Evolutionary conservation across 2,113 vertebrate species (phyloP), one percentile per base, ranked within the genome.

Genomic region (Salvelinus sp.): DNA sequence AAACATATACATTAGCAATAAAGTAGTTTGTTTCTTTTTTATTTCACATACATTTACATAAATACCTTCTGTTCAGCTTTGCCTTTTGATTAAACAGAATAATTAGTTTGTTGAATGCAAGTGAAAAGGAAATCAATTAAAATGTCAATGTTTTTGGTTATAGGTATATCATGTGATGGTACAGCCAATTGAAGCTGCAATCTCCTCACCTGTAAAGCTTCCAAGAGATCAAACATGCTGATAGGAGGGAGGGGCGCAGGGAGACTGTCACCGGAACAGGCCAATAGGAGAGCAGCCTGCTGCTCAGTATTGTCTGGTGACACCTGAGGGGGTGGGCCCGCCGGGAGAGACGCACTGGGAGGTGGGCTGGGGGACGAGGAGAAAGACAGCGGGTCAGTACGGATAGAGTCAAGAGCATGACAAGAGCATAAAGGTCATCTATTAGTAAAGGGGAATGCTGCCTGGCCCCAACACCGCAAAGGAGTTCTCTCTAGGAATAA

Each of bases 211-310:
- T 98, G 96, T 71, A 99, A 83, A 0, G 96, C 96, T 90, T 98
- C 97, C 64, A 98, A 93, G 3, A 99, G 95, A 90, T 99, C 98
- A 0, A 95, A 96, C 94, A 97, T 95, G 88, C 91, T 96, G 77
- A 98, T 94, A 0, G 97, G 97, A 0, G 96, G 95, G 44, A 98
- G 89, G 1, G 95, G 91, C 0, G 93, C 92, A 0, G 96, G 95
- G 1, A 96, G 89, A 1, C 90, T 91, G 82, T 96, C 94, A 23
- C 96, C 95, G 0, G 97, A 97, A 82, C 98, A 99, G 0, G 98
- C 97, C 69, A 99, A 85, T 9, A 99, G 89, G 60, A 98, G 95
- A 0, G 98, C 97, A 0, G 97, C 98, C 91, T 97, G 95, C 88
- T 98, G 97, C 83, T 99, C 98, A 0, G 95, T 95, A 0, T 98